Evolutionary conservation across 2,797 vertebrate species (phyloP), one percentile per base, ranked within the genome.

Genomic region (Gallinago nigripennis): DNA sequence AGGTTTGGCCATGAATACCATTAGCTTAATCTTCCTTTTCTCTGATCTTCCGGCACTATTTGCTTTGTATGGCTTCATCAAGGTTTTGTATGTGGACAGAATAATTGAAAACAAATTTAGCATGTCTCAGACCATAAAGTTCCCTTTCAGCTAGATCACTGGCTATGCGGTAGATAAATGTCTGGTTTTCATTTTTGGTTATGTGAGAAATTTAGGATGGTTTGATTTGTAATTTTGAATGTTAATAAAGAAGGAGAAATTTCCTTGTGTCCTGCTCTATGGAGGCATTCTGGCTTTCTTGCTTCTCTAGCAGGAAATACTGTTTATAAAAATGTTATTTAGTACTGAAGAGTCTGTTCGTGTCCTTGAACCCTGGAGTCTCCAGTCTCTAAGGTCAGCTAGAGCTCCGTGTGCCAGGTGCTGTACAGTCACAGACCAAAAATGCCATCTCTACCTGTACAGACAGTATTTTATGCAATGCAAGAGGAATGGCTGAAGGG

Each of bases 101-200:
- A 86, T 98, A 97, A 98, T 97, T 98, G 97, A 94, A 98, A 98
- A 97, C 98, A 97, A 98, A 98, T 98, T 97, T 92, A 93, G 87
- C 94, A 73, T 97, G 95, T 96, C 96, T 95, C 43, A 70, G 97
- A 94, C 97, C 96, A 92, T 96, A 83, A 43, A 84, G 96, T 96
- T 96, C 91, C 88, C 94, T 95, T 96, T 87, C 80, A 93, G 96
- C 61, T 92, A 54, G 4, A 69, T 73, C 76, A 68, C 81, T 95
- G 86, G 94, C 97, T 96, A 11, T 87, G 97, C 2, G 82, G 97
- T 97, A 96, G 97, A 98, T 95, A 94, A 93, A 89, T 30, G 94
- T 97, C 98, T 98, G 98, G n/a, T 98, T 98, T 92, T 97, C 94
- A 98, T 98, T 98, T 97, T 96, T 97, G 94, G 92, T 88, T 96